Evolutionary conservation across 2,888 invertebrate genomes (phyloP), one percentile per base, ranked within the genome.

Genomic region (Conomelus anceps): DNA sequence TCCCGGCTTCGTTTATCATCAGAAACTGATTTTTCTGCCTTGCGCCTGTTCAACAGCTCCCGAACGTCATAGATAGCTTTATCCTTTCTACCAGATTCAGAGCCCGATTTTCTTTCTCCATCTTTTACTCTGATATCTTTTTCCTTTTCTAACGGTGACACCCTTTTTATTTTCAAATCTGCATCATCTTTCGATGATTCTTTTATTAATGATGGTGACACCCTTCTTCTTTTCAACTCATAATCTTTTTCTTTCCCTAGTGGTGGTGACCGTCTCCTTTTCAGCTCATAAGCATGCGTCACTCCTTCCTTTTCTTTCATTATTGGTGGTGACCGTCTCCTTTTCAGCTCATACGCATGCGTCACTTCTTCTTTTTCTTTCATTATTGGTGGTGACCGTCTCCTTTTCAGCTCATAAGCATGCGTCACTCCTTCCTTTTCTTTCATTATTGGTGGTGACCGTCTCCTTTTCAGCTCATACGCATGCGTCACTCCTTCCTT

Each of bases 81-180:
- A 23, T 93, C 93, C 84, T 91, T 90, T 34, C 22, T 1, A 22
- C 24, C 29, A 7, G 20, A 63, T 24, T 20, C 29, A 85, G 88
- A 88, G 4, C 22, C 23, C 0, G 63, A 26, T 22, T 17, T 23
- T 17, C 17, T 88, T n/a, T 85, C 85, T 22, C 41, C 88, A 22
- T 34, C 88, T 85, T 41, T 89, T n/a, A 23, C 85, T 22, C 23
- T 7, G n/a, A 11, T 20, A 23, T 89, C 88, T 88, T 86, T 29
- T 88, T 89, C 88, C 87, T 86, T 29, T 88, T 23, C 26, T 89
- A 7, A 22, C 22, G 29, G 29, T n/a, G 87, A 22, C 7, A n/a
- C 20, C n/a, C 63, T 9, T n/a, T 7, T 63, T 7, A 3, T 63
- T n/a, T n/a, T 63, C 63, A 63, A 63, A 63, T 3, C 34, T 17